Conservation (phyloP, 2,888 invertebrate species). For the Eulithis prunata region DNA sequence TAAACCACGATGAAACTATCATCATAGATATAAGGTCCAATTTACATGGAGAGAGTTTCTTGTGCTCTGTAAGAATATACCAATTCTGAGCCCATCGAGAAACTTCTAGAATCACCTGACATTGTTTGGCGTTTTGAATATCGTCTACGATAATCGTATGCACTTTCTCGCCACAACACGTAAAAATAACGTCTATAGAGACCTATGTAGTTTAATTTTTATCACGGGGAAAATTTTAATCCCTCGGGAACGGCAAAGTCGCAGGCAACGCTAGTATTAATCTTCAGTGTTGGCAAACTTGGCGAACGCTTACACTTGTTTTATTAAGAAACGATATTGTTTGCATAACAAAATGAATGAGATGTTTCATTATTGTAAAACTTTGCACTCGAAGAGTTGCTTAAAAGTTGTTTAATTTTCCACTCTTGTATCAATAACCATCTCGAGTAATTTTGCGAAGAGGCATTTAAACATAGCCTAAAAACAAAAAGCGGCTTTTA, state of each 20-base stretch:
- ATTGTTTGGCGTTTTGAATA: too few species aligned
- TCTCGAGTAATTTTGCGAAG: not conserved
- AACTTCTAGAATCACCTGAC: too few species aligned
- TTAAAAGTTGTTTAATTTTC: slow-evolving; percentile 34
- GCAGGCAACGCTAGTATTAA: slow-evolving; percentile 1
- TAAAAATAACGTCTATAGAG: too few species aligned
- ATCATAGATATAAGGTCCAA: too few species aligned
- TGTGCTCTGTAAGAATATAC: too few species aligned
- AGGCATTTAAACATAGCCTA: not conserved
- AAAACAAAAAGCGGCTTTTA: not conserved
- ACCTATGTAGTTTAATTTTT: too few species aligned
- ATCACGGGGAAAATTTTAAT: too few species aligned
- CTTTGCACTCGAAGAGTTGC: slow-evolving; percentile 27
- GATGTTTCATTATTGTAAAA: slow-evolving; percentile 36
- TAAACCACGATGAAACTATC: too few species aligned
- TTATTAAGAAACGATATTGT: slow-evolving; percentile 31
- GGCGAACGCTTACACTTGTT: slow-evolving; percentile 32
- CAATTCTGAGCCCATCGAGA: too few species aligned
- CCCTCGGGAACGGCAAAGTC: not conserved
- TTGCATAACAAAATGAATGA: slow-evolving; percentile 19
- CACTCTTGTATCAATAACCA: not conserved
- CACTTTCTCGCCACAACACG: too few species aligned
- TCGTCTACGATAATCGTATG: too few species aligned
- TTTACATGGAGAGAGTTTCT: too few species aligned
- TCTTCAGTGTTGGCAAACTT: slow-evolving; percentile 24